phyloP scores from a whole-genome alignment of 2,888 invertebrate genomes.

The Euzophera pinguis region DNA sequence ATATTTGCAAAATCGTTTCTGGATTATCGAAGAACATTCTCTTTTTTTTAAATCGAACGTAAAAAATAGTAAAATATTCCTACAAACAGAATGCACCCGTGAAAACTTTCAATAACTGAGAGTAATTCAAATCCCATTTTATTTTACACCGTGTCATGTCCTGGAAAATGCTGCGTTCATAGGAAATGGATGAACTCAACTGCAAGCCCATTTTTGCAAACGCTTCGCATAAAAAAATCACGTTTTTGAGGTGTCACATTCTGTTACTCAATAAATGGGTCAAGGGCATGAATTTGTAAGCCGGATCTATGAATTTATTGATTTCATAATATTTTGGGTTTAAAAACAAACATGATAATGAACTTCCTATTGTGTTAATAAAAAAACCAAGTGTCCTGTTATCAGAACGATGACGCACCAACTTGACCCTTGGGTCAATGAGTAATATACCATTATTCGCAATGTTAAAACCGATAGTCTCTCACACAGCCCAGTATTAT shows the following conservation, averaged over 20 bases:
- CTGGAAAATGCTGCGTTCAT: no score
- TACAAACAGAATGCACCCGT: no score
- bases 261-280: neutral
- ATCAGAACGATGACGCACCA: neutral
- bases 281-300: neutral
- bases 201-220: neutral
- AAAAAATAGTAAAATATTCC: no score
- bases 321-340: neutral
- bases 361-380: neutral
- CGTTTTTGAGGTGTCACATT: neutral
- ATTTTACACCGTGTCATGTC: no score
- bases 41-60: no score
- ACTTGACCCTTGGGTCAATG: slow-evolving; percentile 1
- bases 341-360: neutral
- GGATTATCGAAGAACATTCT: no score
- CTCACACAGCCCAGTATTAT: neutral
- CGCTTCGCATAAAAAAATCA: neutral
- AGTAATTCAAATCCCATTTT: no score
- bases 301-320: neutral
- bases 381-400: neutral
- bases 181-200: no score
- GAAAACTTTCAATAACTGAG: no score
- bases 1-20: no score
- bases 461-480: neutral
- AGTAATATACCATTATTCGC: slow-evolving; percentile 3